phyloP scores from a whole-genome alignment of 2,797 vertebrate species.

The Sebastes jordani region DNA sequence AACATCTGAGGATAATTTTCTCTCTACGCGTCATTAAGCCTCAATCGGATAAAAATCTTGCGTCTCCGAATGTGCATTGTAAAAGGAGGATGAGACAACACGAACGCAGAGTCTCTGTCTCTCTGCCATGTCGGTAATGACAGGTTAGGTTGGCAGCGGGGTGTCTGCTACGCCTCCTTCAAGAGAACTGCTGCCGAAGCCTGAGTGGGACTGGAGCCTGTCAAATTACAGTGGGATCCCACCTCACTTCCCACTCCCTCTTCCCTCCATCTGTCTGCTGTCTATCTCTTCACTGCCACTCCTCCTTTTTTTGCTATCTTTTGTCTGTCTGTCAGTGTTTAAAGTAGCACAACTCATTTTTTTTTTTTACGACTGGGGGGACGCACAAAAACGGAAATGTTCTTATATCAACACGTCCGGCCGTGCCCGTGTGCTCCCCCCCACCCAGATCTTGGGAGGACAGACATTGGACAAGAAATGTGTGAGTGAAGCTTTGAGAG shows the following conservation, averaged over 20 bases:
- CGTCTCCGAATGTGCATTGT: neutral
- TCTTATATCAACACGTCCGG: neutral
- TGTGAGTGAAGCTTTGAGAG: neutral
- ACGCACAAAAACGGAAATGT: neutral
- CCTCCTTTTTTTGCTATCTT: conserved; percentile 9
- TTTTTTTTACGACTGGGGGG: neutral
- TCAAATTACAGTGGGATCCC: conserved; percentile 71
- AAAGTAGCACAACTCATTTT: neutral
- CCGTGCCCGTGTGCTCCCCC: neutral
- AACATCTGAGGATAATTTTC: neutral
- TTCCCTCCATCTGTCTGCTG: conserved; percentile 43
- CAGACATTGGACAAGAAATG: neutral
- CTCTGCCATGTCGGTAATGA: conserved; percentile 60
- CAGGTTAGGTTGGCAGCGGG: conserved; percentile 59
- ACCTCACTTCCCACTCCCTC: conserved; percentile 47
- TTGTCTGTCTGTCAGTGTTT: conserved; percentile 13
- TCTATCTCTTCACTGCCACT: conserved; percentile 18
- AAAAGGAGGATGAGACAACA: conserved; percentile 3
- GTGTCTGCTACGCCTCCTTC: conserved; percentile 56
- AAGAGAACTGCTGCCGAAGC: conserved; percentile 48
- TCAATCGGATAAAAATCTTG: neutral
- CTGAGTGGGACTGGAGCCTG: conserved; percentile 58
- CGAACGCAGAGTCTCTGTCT: neutral
- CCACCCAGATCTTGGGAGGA: neutral
- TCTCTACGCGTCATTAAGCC: neutral